phyloP scores from a whole-genome alignment of 2,888 invertebrate genomes.

The Cosmorhoe ocellata region DNA sequence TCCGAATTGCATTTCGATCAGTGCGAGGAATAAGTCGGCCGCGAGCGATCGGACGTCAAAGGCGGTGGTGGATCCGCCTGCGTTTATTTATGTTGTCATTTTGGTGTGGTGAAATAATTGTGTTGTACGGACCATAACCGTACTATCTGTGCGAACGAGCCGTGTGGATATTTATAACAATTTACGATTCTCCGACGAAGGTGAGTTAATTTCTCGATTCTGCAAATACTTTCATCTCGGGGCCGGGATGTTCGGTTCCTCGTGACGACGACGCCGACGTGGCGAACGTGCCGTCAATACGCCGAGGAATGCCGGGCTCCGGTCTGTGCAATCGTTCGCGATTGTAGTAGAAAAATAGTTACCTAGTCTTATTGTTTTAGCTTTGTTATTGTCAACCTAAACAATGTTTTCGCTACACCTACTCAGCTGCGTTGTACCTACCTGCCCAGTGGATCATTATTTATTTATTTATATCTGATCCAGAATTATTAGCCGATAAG shows the following conservation, averaged over 20 bases:
- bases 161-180: slow-evolving; percentile 77
- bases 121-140: slow-evolving; percentile 80
- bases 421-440: not conserved
- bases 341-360: slow-evolving; percentile 28
- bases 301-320: slow-evolving; percentile 51
- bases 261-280: slow-evolving; percentile 78
- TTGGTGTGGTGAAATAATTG: slow-evolving; percentile 81
- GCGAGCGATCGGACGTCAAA: slow-evolving; percentile 52
- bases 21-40: slow-evolving; percentile 67
- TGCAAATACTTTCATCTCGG: slow-evolving; percentile 47
- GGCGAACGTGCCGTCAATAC: slow-evolving; percentile 63
- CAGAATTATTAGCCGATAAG: not conserved
- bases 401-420: slow-evolving; percentile 7
- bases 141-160: slow-evolving; percentile 78
- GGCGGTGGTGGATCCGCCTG: slow-evolving; percentile 63
- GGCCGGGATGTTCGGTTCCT: slow-evolving; percentile 53
- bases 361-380: slow-evolving; percentile 15
- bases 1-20: slow-evolving; percentile 70
- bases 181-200: slow-evolving; percentile 65
- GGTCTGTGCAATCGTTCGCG: slow-evolving; percentile 40
- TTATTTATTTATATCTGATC: slow-evolving; percentile 6
- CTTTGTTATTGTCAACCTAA: slow-evolving; percentile 14
- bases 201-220: slow-evolving; percentile 64
- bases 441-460: not conserved
- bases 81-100: slow-evolving; percentile 82